Percentiles rank a stretch among this genome's conserved stretches.
These are phyloP conservation scores for Sebastes nivosus DNA, from an alignment of 2,797 vertebrate genomes.

Conservation along the genomic window DNA sequence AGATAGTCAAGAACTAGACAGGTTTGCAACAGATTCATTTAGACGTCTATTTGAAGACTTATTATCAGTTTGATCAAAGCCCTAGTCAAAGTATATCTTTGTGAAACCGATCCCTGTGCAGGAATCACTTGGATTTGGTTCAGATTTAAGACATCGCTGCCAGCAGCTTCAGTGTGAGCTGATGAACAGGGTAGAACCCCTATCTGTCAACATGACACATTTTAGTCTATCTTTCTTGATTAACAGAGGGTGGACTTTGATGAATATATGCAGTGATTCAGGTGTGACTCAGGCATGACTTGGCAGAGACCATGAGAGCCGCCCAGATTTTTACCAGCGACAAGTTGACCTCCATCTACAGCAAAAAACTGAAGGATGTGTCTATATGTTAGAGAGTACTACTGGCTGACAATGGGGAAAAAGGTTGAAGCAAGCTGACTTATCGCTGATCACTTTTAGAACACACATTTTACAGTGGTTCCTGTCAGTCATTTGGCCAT, in stretches of 20 bases:
- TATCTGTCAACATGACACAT: constrained; percentile 35
- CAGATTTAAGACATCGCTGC: not conserved
- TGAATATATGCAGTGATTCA: constrained; percentile 24
- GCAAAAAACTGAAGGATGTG: not conserved
- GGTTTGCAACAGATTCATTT: not conserved
- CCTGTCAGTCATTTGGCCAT: not conserved
- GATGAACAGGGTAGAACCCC: not conserved
- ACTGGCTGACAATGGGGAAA: not conserved
- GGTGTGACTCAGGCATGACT: constrained; percentile 2
- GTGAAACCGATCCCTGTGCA: not conserved
- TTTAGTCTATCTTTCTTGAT: constrained; percentile 17
- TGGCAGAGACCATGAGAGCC: constrained; percentile 1
- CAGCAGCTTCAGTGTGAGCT: not conserved
- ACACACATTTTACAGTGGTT: not conserved
- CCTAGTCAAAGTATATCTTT: not conserved
- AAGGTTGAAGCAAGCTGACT: not conserved
- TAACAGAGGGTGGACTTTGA: constrained; percentile 54
- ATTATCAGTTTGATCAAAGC: not conserved
- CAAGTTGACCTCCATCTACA: constrained; percentile 6
- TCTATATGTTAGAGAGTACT: not conserved
- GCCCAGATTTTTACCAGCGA: not conserved
- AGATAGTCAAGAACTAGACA: not conserved
- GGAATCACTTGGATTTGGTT: not conserved
- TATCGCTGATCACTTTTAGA: not conserved
- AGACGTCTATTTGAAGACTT: not conserved